These are phyloP conservation scores for Atrina japonica DNA, from an alignment of 2,888 invertebrate species.

Conservation along the genomic window DNA sequence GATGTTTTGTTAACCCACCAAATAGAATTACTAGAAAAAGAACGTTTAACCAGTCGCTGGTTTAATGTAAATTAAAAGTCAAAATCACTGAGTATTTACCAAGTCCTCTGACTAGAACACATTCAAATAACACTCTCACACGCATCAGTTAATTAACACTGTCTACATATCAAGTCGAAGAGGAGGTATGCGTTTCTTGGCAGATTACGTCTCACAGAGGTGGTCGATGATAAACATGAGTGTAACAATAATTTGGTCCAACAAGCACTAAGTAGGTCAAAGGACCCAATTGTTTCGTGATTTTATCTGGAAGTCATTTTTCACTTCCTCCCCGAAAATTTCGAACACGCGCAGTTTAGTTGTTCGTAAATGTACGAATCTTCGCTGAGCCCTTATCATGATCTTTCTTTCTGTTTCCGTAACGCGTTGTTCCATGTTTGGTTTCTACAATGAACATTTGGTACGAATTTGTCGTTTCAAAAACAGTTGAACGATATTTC, in stretches of 20 bases:
- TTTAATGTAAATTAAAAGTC: too few species aligned
- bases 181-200: too few species aligned
- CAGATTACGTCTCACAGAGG: too few species aligned
- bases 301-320: slow-evolving; percentile 7
- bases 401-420: slow-evolving; percentile 3
- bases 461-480: slow-evolving; percentile 39
- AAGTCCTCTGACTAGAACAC: too few species aligned
- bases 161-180: too few species aligned
- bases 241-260: slow-evolving; percentile 15
- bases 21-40: too few species aligned
- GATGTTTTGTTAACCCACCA: too few species aligned
- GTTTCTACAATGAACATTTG: slow-evolving; percentile 15
- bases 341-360: neutral
- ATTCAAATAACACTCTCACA: too few species aligned
- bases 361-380: neutral
- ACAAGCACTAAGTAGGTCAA: slow-evolving; percentile 23
- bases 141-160: too few species aligned
- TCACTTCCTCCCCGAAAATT: slow-evolving; percentile 7
- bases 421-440: neutral
- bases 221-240: slow-evolving; percentile 15
- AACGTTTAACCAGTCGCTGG: too few species aligned
- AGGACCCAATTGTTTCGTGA: slow-evolving; percentile 5
- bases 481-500: slow-evolving; percentile 40
- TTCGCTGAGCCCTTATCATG: neutral
- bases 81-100: too few species aligned